Base-by-base conservation (phyloP, 2,797 vertebrate genomes). In the Emydoidea blandingii region DNA sequence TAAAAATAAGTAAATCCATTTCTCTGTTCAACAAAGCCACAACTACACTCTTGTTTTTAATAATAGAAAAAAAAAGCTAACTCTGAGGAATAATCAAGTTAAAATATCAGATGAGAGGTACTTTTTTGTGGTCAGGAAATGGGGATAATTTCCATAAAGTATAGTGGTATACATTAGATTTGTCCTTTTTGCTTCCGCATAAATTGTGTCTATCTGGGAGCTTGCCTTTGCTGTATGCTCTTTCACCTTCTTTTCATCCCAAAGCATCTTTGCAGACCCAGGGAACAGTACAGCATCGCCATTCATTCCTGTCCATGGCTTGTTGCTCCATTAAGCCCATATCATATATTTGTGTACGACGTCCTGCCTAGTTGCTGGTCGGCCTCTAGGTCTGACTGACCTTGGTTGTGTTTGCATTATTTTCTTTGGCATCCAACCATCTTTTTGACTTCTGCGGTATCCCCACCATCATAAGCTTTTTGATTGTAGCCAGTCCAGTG, bases 161-260 rank as follows among this genome's bases (percentile, higher is more conserved):
- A 5, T 59, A 54, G 12, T 49, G 27, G 4, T 76, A 4, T 0
- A 0, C 23, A 4, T 88, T 5, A 54, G 49, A 78, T 81, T 41
- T 82, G 80, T 57, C 54, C 44, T 59, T 80, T 53, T 23, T 49
- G 12, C 18, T 80, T 52, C 47, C 65, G 5, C 37, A 50, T 62
- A 80, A 84, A 18, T 21, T 91, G 37, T 7, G 41, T 12, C 50
- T 79, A 79, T 88, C 50, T 54, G 47, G 2, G 52, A 0, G 3
- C 16, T n/a, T 23, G 14, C 12, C 29, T 11, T 79, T 93, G 47
- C 37, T 29, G 27, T 50, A 82, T 14, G 52, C 82, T 54, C 53
- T 52, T 84, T 9, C 6, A 34, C 18, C 16, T 68, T 68, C 18
- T 21, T 37, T 37, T 19, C n/a, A 11, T 68, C 65, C 65, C 18